Evolutionary conservation across 1,140 invertebrate genomes (phyloP).

Genomic region (Myzus persicae): DNA sequence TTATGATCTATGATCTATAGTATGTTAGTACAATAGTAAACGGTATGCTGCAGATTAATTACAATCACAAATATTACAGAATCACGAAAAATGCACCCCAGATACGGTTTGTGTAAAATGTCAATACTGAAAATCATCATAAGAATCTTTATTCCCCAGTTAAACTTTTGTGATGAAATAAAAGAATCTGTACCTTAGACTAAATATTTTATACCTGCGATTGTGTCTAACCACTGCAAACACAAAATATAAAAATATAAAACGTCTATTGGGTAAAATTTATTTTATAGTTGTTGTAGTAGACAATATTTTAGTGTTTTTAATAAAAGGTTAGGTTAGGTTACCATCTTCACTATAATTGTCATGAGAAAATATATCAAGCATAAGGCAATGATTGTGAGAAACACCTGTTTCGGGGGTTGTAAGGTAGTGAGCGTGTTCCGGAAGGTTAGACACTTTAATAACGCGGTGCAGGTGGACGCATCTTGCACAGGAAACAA

Average conservation of each 20-base stretch:
- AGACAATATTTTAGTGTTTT: not conserved
- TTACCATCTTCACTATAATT: not conserved
- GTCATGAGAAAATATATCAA: slow-evolving; percentile 34
- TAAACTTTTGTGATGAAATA: not conserved
- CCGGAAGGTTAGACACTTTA: slow-evolving; percentile 55
- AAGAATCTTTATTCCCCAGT: not conserved
- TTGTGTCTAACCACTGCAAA: not conserved
- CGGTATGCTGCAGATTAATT: not conserved
- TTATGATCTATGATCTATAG: not conserved
- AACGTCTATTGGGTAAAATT: not conserved
- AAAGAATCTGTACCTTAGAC: not conserved
- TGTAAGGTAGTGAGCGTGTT: slow-evolving; percentile 5
- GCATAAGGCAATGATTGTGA: slow-evolving; percentile 34
- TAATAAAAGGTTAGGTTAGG: not conserved
- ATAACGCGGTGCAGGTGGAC: slow-evolving; percentile 53
- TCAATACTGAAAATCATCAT: too few relatives aligned
- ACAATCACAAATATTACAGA: not conserved
- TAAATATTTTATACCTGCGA: not conserved
- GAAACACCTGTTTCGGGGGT: slow-evolving; percentile 46
- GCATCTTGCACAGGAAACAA: not conserved
- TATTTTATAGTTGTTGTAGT: too few relatives aligned
- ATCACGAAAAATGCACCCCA: not conserved
- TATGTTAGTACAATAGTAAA: not conserved
- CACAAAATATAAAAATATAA: too few relatives aligned
- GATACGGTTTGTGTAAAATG: not conserved